Evolutionary conservation across 2,797 vertebrate genomes (phyloP).

Genomic region (Trachops cirrhosus): DNA sequence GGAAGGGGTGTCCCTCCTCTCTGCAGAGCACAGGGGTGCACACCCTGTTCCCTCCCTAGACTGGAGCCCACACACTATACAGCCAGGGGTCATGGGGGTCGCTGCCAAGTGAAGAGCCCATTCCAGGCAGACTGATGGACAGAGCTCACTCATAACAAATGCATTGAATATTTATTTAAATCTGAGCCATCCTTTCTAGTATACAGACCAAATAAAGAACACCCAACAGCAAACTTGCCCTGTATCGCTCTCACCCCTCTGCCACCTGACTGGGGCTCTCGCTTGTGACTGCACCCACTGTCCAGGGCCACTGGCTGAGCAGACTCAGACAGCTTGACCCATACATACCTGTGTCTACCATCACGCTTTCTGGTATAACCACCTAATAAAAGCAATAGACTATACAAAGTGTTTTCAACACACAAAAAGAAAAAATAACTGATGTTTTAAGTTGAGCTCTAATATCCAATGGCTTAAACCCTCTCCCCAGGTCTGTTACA

Average conservation of each 20-base stretch:
- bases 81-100: background rate
- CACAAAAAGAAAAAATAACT: background rate
- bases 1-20: slow-evolving; percentile 88
- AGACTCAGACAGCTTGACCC: slow-evolving; percentile 89
- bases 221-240: slow-evolving; percentile 79
- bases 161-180: slow-evolving; percentile 91
- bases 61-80: background rate
- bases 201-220: slow-evolving; percentile 90
- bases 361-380: slow-evolving; percentile 91
- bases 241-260: slow-evolving; percentile 60
- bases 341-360: slow-evolving; percentile 85
- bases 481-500: background rate
- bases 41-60: slow-evolving; percentile 83
- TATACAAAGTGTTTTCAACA: slow-evolving; percentile 91
- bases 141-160: slow-evolving; percentile 84
- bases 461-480: background rate
- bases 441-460: background rate
- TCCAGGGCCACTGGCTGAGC: slow-evolving; percentile 78
- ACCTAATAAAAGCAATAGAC: slow-evolving; percentile 95
- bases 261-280: slow-evolving; percentile 86
- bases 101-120: slow-evolving; percentile 40
- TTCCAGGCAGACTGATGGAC: slow-evolving; percentile 70
- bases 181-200: slow-evolving; percentile 93
- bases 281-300: slow-evolving; percentile 37
- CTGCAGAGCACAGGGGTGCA: slow-evolving; percentile 88